Conservation (phyloP, 2,888 invertebrate genomes). For the Xylocampa areola region DNA sequence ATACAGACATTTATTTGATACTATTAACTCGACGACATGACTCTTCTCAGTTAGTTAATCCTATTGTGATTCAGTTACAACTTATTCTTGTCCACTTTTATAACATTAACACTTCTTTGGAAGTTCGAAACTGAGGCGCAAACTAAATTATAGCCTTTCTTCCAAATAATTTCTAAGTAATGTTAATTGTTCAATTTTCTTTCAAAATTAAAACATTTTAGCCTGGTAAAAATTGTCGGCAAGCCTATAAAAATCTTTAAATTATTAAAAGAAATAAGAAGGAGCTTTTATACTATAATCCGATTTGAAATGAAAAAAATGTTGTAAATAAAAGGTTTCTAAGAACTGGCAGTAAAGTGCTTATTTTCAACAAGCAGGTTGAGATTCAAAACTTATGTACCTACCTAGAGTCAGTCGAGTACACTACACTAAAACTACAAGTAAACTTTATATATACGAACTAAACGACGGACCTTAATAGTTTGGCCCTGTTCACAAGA, state of each 20-base stretch:
- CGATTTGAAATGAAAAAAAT: too few species aligned
- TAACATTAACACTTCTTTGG: conserved; percentile 58
- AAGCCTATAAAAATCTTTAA: background rate
- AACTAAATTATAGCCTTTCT: conserved; percentile 31
- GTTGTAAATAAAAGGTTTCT: too few species aligned
- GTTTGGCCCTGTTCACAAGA: too few species aligned
- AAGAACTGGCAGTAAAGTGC: too few species aligned
- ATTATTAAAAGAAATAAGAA: background rate
- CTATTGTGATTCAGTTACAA: conserved; percentile 48
- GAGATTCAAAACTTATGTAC: too few species aligned
- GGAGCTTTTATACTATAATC: background rate
- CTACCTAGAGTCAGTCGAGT: too few species aligned
- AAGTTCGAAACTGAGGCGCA: conserved; percentile 37
- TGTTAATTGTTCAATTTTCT: conserved; percentile 13
- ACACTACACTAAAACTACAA: background rate
- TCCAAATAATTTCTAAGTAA: conserved; percentile 28
- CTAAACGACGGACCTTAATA: background rate
- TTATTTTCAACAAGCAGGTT: too few species aligned
- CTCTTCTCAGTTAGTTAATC: conserved; percentile 38
- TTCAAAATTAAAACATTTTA: conserved; percentile 3
- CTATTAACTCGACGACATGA: conserved; percentile 18
- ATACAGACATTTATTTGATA: conserved; percentile 21
- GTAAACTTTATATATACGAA: background rate
- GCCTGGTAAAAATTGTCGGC: background rate
- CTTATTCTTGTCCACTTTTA: conserved; percentile 51